phyloP scores from a whole-genome alignment of 1,140 invertebrate genomes.

The Paracyclopina nana region DNA sequence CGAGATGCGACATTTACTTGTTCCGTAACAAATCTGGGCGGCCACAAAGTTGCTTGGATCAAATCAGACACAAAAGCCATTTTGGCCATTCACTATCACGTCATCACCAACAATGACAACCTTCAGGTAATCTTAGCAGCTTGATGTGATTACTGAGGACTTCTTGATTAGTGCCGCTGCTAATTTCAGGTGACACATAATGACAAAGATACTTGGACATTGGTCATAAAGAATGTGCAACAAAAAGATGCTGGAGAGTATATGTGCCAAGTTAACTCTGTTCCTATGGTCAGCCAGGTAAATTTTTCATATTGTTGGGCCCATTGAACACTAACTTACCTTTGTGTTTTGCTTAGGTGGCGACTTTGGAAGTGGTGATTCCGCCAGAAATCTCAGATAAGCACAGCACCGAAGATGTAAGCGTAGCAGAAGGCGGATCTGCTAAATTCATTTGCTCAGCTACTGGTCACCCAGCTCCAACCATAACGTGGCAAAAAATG shows the following conservation, averaged over 20 bases:
- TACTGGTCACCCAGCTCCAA: neutral
- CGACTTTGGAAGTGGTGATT: slow-evolving; percentile 4
- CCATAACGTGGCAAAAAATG: neutral
- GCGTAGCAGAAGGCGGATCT: neutral
- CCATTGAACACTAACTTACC: too few relatives aligned
- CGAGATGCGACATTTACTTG: slow-evolving; percentile 70
- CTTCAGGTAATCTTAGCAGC: too few relatives aligned
- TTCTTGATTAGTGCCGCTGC: slow-evolving; percentile 21
- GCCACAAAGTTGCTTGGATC: slow-evolving; percentile 82
- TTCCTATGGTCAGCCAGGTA: slow-evolving; percentile 23
- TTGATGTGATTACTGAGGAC: slow-evolving; percentile 24
- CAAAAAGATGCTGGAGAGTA: slow-evolving; percentile 23
- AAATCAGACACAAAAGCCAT: slow-evolving; percentile 72
- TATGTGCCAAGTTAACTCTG: slow-evolving; percentile 26
- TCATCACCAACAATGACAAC: slow-evolving; percentile 59
- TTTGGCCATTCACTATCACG: slow-evolving; percentile 65
- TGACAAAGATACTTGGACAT: slow-evolving; percentile 22
- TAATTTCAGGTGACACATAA: slow-evolving; percentile 24
- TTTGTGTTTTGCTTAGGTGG: too few relatives aligned
- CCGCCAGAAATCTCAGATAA: slow-evolving; percentile 1
- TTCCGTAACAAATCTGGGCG: slow-evolving; percentile 68
- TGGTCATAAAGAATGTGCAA: slow-evolving; percentile 22
- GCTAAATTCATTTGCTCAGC: slow-evolving; percentile 2
- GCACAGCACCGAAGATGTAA: neutral
- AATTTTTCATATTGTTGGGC: too few relatives aligned